phyloP scores from a whole-genome alignment of 2,797 vertebrate genomes.

The Pogoniulus pusillus region DNA sequence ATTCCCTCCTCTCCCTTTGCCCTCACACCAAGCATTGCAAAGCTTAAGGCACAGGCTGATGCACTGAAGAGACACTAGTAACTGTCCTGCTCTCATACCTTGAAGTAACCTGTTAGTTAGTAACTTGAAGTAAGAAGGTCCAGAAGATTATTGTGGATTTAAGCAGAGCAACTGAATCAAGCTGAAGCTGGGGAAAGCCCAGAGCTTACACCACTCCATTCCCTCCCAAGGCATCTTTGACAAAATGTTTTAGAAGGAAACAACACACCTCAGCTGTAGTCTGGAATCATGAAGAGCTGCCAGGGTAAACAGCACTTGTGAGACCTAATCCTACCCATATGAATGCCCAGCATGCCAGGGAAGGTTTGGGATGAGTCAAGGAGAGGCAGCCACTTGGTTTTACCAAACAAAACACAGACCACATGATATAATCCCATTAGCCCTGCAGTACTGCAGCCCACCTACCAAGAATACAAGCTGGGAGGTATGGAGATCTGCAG shows the following conservation, averaged over 20 bases:
- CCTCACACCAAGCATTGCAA: fast-evolving
- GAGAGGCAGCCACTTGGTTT: neutral
- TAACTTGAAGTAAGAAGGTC: neutral
- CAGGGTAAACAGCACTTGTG: neutral
- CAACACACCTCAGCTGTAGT: neutral
- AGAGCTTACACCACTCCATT: neutral
- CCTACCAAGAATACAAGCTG: neutral
- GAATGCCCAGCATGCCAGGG: neutral
- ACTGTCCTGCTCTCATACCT: neutral
- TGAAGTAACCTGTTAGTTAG: fast-evolving
- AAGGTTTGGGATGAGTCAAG: neutral
- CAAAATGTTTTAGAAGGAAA: neutral
- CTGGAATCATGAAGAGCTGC: neutral
- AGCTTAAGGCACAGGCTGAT: neutral
- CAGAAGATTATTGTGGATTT: neutral
- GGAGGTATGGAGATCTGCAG: neutral
- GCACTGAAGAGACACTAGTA: neutral
- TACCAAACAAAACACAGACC: neutral
- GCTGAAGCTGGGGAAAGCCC: neutral
- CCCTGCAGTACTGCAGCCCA: neutral
- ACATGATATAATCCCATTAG: neutral
- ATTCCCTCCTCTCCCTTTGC: neutral
- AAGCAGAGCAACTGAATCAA: neutral
- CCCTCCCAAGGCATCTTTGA: neutral
- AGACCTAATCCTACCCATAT: neutral